Evolutionary conservation across 2,797 vertebrate genomes (phyloP), one percentile per base, ranked within the genome.

Genomic region (Spea hammondii): DNA sequence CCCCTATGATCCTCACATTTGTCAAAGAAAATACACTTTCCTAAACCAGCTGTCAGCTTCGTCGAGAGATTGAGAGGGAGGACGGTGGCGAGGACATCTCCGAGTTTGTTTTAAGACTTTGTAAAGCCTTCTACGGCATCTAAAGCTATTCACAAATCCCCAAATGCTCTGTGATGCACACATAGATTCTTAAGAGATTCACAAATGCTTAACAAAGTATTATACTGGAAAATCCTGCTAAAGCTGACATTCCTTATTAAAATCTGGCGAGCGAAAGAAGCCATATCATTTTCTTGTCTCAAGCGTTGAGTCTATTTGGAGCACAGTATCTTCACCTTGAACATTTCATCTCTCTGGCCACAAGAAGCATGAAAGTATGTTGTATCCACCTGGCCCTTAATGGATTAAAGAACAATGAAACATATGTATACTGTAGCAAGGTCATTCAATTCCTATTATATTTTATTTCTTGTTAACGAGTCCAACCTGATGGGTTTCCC

Each of bases 61-160:
- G 6, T 44, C 6, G 7, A 4, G 6, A 7, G 17, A 17, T 17
- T 17, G 14, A 17, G 60, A 17, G 14, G 60, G 17, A 44, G 14
- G 6, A 17, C 17, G 32, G 55, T 13, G n/a, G 10, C n/a, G 11
- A 59, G 55, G 55, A 59, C 55, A 59, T 13, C 4, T 12, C 55
- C 9, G 11, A 13, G 55, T 9, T 9, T 59, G 12, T 59, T 59
- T 59, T 59, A 59, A 13, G 3, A 13, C 11, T 71, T 17, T 6
- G 10, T 47, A 51, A 70, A n/a, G 59, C 57, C 32, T 71, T 17
- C 45, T 47, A 17, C 48, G 17, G 32, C 8, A 48, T 13, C 7
- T 9, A 62, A 77, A 65, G 64, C 45, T 65, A 13, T 60, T 60
- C 8, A 10, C 67, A 77, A 77, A 77, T 71, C 76, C 68, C 59